Base-by-base conservation (phyloP, 2,113 vertebrate species). In the Triplophysa dalaica region DNA sequence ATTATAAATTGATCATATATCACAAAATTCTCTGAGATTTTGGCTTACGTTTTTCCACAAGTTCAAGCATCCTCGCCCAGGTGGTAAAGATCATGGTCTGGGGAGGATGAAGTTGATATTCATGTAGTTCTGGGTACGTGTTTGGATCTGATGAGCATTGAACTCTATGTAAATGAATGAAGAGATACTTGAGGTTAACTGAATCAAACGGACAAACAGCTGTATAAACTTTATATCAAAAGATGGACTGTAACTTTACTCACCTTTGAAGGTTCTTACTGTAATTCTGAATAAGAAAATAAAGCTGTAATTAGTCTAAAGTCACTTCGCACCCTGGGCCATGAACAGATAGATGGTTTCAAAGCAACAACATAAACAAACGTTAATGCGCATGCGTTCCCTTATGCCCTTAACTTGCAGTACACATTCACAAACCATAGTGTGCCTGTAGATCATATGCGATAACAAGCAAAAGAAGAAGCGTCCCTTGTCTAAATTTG, bases 211-310 rank as follows among this genome's bases (percentile, higher is more conserved):
- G 3, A 29, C 3, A 29, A 29, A 16, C 17, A 72, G 22, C 22
- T 52, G 68, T 19, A 52, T 52, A 52, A 17, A 14, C 14, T 52
- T 14, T 52, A 14, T 52, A 56, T 56, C 16, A n/a, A 56, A 29
- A 38, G 3, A 26, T 52, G 1, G 8, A 72, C 56, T 38, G 52
- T 0, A 17, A 26, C 16, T 26, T 11, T 5, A 45, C 72, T 74
- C 56, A 74, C 56, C 4, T 45, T 43, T 74, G 4, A 17, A 61
- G 0, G 22, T 8, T 11, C 11, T 74, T 14, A 0, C 3, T 45
- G 72, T 74, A 74, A 45, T 74, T 62, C 72, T 74, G 72, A 61
- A 62, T 2, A 8, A 62, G 38, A 60, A 61, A 45, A 29, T 22
- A 45, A 73, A 14, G 19, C 56, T 45, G 4, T 29, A 22, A 24